phyloP scores from a whole-genome alignment of 2,888 invertebrate species.

The Aquatica leii region DNA sequence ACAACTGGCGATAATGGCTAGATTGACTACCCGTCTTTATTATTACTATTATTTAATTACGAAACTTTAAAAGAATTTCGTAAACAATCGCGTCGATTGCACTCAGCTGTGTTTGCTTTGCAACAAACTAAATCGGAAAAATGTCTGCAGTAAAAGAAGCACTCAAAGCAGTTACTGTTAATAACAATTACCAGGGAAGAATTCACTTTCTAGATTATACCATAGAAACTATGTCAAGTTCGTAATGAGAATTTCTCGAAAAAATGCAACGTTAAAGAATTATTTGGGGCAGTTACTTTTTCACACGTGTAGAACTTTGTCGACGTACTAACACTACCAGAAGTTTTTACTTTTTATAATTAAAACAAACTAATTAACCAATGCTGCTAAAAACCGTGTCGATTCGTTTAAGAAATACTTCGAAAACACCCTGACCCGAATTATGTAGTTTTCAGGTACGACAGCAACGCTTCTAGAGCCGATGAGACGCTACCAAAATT shows the following conservation, averaged over 20 bases:
- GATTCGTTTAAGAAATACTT: not conserved
- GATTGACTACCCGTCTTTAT: no score
- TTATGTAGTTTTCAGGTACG: slow-evolving; percentile 31
- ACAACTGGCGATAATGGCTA: slow-evolving; percentile 5
- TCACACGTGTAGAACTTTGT: slow-evolving; percentile 1
- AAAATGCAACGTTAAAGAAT: not conserved
- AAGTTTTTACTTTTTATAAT: not conserved
- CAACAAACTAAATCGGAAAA: not conserved
- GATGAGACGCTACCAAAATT: slow-evolving; percentile 57
- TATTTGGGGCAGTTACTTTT: slow-evolving; percentile 2
- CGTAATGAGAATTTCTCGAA: not conserved
- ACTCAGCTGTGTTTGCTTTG: not conserved
- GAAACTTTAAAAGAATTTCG: not conserved
- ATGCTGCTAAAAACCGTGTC: slow-evolving; percentile 5
- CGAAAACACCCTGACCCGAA: slow-evolving; percentile 50
- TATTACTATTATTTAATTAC: not conserved
- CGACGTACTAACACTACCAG: not conserved
- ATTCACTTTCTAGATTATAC: slow-evolving; percentile 26
- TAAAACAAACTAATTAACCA: not conserved
- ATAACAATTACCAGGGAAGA: slow-evolving; percentile 16
- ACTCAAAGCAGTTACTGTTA: slow-evolving; percentile 16
- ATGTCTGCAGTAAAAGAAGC: not conserved
- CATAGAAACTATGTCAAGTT: slow-evolving; percentile 28
- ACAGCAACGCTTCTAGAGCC: slow-evolving; percentile 42
- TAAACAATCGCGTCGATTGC: not conserved